Evolutionary conservation across 2,888 invertebrate species (phyloP).

Genomic region (Pristionchus entomophagus): DNA sequence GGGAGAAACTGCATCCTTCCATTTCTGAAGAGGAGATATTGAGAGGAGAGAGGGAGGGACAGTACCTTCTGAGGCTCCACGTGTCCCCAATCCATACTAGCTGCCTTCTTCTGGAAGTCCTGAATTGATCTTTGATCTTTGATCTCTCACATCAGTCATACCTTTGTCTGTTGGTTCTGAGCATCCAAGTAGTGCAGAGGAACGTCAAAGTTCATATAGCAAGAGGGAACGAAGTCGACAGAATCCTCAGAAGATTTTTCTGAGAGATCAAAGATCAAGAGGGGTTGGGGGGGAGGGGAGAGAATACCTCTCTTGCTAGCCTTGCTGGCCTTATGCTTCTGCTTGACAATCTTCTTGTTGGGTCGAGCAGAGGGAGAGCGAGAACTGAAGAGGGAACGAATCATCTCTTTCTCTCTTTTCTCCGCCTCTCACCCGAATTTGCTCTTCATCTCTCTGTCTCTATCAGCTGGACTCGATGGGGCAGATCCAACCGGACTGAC

Average conservation of each 20-base stretch:
- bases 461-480: not conserved
- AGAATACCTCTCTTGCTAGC: not conserved
- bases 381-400: too few species aligned
- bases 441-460: too few species aligned
- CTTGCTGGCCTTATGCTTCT: not conserved
- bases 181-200: not conserved
- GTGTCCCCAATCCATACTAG: constrained; percentile 31
- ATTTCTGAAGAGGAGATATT: too few species aligned
- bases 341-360: not conserved
- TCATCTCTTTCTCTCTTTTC: too few species aligned
- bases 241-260: constrained; percentile 21
- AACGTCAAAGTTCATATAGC: constrained; percentile 19
- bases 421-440: too few species aligned
- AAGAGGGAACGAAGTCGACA: constrained; percentile 38
- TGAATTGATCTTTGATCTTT: not conserved
- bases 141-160: not conserved
- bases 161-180: not conserved
- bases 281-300: too few species aligned
- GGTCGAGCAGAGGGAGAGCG: not conserved
- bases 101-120: constrained; percentile 36
- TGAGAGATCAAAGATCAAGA: not conserved
- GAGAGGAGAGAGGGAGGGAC: too few species aligned
- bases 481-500: not conserved
- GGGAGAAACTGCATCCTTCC: not conserved
- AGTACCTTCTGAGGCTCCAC: constrained; percentile 13